These are phyloP conservation scores for Peucedramus taeniatus DNA, from an alignment of 2,113 vertebrate genomes.

Conservation along the genomic window DNA sequence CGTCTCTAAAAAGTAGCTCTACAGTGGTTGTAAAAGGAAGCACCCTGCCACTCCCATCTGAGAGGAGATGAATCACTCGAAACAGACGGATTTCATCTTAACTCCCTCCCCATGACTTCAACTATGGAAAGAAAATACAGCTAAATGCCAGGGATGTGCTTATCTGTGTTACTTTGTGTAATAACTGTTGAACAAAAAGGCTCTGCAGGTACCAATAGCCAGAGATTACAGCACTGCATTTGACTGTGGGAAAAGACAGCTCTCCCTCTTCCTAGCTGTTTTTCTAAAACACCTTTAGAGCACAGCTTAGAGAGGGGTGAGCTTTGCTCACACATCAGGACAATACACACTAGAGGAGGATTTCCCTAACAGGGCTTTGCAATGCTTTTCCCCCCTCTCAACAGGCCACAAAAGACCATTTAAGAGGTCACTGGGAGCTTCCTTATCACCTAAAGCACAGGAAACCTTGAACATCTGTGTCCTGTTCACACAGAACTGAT, in stretches of 20 bases:
- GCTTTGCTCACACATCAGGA: neutral
- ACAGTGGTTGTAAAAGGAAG: neutral
- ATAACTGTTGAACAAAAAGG: neutral
- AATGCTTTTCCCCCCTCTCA: neutral
- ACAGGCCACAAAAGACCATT: neutral
- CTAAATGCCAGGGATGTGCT: slow-evolving; percentile 16
- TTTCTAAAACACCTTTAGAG: neutral
- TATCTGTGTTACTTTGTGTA: neutral
- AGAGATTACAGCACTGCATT: neutral
- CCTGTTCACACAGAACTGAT: neutral
- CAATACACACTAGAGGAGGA: neutral
- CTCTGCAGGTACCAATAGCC: neutral
- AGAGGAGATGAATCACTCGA: slow-evolving; percentile 42
- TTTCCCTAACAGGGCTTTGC: neutral
- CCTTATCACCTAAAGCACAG: neutral
- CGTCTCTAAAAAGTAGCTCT: neutral
- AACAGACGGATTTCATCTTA: slow-evolving; percentile 24
- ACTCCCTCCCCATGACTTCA: slow-evolving; percentile 9
- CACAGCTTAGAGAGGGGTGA: neutral
- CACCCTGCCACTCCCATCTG: slow-evolving; percentile 30
- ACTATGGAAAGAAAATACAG: neutral
- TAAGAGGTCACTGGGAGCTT: neutral
- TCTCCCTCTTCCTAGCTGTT: neutral
- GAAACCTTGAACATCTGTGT: neutral
- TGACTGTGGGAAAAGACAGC: neutral